Evolutionary conservation across 2,797 vertebrate species (phyloP), one percentile per base, ranked within the genome.

Genomic region (Molossus molossus): DNA sequence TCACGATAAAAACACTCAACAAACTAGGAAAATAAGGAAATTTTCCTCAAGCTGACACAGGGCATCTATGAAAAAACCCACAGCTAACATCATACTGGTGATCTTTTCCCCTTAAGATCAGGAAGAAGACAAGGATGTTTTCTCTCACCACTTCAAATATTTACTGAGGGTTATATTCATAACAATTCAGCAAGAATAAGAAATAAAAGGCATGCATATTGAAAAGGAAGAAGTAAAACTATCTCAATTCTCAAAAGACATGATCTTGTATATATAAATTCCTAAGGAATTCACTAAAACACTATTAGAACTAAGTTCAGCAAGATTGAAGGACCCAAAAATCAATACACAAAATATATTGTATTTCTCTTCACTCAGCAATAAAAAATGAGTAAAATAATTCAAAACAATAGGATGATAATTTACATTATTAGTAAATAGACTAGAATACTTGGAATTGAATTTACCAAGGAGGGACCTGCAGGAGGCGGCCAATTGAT

Each of bases 141-240:
- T 27, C 7, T 73, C n/a, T 62, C 7, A 45, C 50, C 27, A 18
- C 20, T 67, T 73, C 45, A 37, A 13, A 20, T 55, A 53, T 60
- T 58, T 58, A 20, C 23, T 58, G 21, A 27, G 48, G 48, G 14
- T 20, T 80, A 79, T 75, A 85, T 65, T 15, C 65, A 94, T 18
- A 60, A 40, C 40, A 55, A 15, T 55, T 82, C 27, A 13, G n/a
- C 53, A 88, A 62, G 65, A 89, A 88, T 80, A 88, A 83, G 25
- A 53, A 60, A 60, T 20, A n/a, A 91, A 82, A 85, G 58, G 27
- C n/a, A 65, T 72, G n/a, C 23, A 72, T 21, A 40, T 40, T 72
- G 33, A 57, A 94, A 91, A 87, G 83, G 50, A 90, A 86, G 37
- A 48, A 90, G 27, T 7, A 45, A 50, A 93, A 86, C 55, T 17